Percentiles rank a stretch among this genome's conserved stretches.
phyloP scores from a whole-genome alignment of 1,140 invertebrate genomes.

The Drosophila hydei region DNA sequence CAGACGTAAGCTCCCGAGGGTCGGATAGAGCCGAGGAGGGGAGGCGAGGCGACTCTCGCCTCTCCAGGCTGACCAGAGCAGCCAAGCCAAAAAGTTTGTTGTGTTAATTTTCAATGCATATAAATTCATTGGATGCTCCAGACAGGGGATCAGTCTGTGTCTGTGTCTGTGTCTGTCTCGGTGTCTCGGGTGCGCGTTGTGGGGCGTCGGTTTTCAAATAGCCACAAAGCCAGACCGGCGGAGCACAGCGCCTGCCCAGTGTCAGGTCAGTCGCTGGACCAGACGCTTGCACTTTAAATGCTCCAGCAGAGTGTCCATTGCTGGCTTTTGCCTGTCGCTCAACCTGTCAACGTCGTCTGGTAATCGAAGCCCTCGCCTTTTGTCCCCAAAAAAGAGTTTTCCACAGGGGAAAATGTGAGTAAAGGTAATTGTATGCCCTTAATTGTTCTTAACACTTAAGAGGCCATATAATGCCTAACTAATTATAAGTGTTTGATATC shows the following conservation, averaged over 20 bases:
- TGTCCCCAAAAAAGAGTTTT: neutral
- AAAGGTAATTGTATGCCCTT: conserved; percentile 47
- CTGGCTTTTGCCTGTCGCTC: conserved; percentile 21
- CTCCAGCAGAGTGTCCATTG: conserved; percentile 6
- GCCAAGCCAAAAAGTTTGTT: conserved; percentile 76
- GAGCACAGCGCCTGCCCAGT: neutral
- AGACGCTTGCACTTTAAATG: conserved; percentile 15
- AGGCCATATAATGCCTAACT: conserved; percentile 33
- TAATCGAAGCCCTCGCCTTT: conserved; percentile 53
- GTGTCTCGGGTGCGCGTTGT: conserved; percentile 38
- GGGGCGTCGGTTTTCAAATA: conserved; percentile 40
- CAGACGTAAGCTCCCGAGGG: conserved; percentile 50
- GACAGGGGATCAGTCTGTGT: conserved; percentile 21
- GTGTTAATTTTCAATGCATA: conserved; percentile 78
- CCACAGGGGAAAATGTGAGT: conserved; percentile 30
- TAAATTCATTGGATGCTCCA: conserved; percentile 60
- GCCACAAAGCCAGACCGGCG: conserved; percentile 33
- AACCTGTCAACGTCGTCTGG: conserved; percentile 37
- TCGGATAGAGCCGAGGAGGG: no score
- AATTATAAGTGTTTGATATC: conserved; percentile 34
- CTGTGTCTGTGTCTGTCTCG: neutral
- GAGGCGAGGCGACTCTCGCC: neutral
- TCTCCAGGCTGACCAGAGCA: conserved; percentile 36
- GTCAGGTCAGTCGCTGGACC: neutral
- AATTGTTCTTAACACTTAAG: conserved; percentile 58